Conservation (phyloP, 2,797 vertebrate genomes). For the Hypotaenidia philippensis region DNA sequence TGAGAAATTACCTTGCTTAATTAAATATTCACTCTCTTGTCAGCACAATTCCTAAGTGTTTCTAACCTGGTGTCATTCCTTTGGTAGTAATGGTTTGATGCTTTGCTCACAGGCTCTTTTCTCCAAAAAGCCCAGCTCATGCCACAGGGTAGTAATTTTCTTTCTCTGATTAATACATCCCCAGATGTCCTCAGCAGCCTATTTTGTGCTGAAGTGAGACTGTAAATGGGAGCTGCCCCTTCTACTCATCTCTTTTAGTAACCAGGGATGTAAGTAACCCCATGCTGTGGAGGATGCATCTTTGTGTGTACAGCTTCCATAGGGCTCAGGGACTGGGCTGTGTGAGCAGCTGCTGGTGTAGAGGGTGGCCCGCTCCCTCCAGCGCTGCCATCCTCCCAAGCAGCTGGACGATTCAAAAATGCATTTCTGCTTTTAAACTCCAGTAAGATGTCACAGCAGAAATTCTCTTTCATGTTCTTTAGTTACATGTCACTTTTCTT, state of each 20-base stretch:
- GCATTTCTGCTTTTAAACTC: background rate
- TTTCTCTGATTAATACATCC: background rate
- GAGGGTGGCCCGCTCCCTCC: background rate
- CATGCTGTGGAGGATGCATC: background rate
- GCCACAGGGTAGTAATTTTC: background rate
- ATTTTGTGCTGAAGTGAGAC: background rate
- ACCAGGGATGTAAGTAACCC: background rate
- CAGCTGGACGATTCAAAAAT: background rate
- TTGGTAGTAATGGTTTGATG: background rate
- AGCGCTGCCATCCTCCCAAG: background rate
- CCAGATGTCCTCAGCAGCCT: background rate
- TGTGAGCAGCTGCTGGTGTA: background rate
- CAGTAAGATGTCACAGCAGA: background rate
- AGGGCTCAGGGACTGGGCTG: rapidly evolving
- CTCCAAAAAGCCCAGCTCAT: background rate
- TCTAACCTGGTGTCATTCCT: background rate
- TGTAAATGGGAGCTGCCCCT: background rate
- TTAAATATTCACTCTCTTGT: background rate
- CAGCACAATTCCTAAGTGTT: background rate
- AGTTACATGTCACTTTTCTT: background rate
- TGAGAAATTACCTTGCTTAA: background rate
- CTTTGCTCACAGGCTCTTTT: background rate
- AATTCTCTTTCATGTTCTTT: background rate
- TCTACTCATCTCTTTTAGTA: background rate
- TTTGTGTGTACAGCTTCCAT: background rate